Conservation (phyloP, 2,113 vertebrate species). For the Gallinago media region DNA sequence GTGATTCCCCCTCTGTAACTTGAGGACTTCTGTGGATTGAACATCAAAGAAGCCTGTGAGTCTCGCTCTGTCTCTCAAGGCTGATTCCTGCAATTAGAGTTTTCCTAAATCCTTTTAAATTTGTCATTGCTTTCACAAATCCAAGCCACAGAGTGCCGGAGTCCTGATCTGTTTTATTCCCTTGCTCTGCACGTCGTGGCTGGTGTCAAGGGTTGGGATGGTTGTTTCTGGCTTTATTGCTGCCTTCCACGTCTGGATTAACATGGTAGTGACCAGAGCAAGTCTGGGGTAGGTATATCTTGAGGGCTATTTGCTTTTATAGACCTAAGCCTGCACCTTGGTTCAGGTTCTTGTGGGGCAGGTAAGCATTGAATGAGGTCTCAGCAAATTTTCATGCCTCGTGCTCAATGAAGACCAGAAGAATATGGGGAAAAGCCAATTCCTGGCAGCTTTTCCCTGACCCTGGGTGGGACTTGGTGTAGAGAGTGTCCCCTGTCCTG, state of each 20-base stretch:
- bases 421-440: neutral
- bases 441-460: neutral
- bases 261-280: neutral
- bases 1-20: conserved; percentile 72
- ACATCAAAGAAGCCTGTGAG: conserved; percentile 67
- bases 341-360: neutral
- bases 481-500: neutral
- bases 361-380: neutral
- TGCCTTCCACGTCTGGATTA: conserved; percentile 12
- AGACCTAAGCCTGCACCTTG: neutral
- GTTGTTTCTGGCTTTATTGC: conserved; percentile 3
- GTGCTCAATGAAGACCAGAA: neutral
- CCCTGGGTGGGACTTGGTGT: accelerated
- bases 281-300: neutral
- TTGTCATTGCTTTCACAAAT: conserved; percentile 61
- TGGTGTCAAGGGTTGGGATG: neutral
- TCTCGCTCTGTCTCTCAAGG: conserved; percentile 52
- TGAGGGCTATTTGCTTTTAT: neutral
- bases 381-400: neutral
- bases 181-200: accelerated
- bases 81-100: conserved; percentile 59
- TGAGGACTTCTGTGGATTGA: conserved; percentile 67
- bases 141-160: neutral
- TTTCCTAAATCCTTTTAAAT: conserved; percentile 68
- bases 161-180: neutral